A percentile compares a stretch with the other conserved stretches of the same genome.
phyloP scores from a whole-genome alignment of 2,797 vertebrate genomes.

The Lacerta agilis region DNA sequence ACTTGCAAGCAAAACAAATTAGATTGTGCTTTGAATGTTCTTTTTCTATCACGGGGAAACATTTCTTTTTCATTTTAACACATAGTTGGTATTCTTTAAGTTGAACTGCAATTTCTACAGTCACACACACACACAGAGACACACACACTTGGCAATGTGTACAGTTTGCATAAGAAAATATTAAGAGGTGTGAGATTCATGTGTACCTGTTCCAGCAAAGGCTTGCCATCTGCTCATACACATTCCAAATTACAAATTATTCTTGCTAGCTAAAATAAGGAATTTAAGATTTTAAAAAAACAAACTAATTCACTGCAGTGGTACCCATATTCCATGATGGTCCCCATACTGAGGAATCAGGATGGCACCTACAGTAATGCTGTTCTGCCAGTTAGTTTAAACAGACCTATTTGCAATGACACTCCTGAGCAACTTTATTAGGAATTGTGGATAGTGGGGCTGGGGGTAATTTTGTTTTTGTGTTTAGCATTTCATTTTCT shows the following conservation, averaged over 20 bases:
- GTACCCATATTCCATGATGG: no score
- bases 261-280: constrained; percentile 36
- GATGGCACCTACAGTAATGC: no score
- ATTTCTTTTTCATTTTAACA: constrained; percentile 27
- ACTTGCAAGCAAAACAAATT: constrained; percentile 17
- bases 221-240: constrained; percentile 50
- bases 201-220: constrained; percentile 26
- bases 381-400: no score
- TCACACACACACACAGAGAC: not conserved
- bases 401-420: no score
- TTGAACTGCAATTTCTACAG: constrained; percentile 39
- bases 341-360: no score
- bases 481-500: no score
- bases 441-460: no score
- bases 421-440: no score
- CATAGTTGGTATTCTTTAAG: constrained; percentile 25
- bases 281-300: not conserved
- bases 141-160: constrained; percentile 7
- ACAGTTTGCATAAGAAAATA: constrained; percentile 40
- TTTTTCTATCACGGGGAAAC: constrained; percentile 25
- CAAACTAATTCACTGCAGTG: not conserved
- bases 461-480: no score
- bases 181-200: constrained; percentile 30
- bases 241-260: constrained; percentile 20
- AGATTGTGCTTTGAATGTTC: constrained; percentile 1